Percentiles rank a stretch among this genome's conserved stretches.
Conservation (phyloP, 2,797 vertebrate species). For the Cottoperca gobio region DNA sequence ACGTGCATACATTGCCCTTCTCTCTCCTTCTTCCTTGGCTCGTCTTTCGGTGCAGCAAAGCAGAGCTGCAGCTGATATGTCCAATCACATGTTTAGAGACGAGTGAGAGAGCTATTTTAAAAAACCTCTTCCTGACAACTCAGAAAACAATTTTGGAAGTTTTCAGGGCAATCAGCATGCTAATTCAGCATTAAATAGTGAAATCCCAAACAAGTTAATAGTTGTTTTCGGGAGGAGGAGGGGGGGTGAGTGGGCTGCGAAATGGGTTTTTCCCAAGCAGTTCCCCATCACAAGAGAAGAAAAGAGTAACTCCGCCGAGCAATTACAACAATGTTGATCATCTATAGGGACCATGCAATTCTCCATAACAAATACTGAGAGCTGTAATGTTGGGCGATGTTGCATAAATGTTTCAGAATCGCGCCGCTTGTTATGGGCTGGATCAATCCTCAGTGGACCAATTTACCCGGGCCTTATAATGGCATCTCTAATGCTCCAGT, state of each 20-base stretch:
- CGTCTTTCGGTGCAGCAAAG: slow-evolving; percentile 22
- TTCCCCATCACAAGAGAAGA: slow-evolving; percentile 14
- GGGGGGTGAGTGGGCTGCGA: not conserved
- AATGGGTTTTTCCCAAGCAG: slow-evolving; percentile 22
- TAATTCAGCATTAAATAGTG: slow-evolving; percentile 64
- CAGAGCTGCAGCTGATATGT: slow-evolving; percentile 52
- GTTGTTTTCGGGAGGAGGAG: slow-evolving; percentile 38
- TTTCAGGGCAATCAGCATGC: slow-evolving; percentile 54
- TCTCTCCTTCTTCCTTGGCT: not conserved
- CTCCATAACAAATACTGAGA: slow-evolving; percentile 62
- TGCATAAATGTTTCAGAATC: slow-evolving; percentile 78
- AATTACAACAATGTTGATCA: slow-evolving; percentile 52
- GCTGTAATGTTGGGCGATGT: slow-evolving; percentile 63
- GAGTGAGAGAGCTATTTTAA: slow-evolving; percentile 42
- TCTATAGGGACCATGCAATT: slow-evolving; percentile 56
- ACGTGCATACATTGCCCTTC: not conserved
- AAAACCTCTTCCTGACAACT: slow-evolving; percentile 44
- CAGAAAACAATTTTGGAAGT: slow-evolving; percentile 23
- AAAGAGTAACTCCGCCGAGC: slow-evolving; percentile 29
- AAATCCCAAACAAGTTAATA: slow-evolving; percentile 60
- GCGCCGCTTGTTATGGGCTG: slow-evolving; percentile 62
- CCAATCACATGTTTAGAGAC: slow-evolving; percentile 52
- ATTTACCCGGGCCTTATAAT: slow-evolving; percentile 73
- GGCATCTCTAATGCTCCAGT: slow-evolving; percentile 74
- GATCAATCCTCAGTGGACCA: slow-evolving; percentile 65